A percentile compares a stretch with the other conserved stretches of the same genome.
Conservation (phyloP, 2,888 invertebrate genomes). For the Drosophila macrospina region DNA sequence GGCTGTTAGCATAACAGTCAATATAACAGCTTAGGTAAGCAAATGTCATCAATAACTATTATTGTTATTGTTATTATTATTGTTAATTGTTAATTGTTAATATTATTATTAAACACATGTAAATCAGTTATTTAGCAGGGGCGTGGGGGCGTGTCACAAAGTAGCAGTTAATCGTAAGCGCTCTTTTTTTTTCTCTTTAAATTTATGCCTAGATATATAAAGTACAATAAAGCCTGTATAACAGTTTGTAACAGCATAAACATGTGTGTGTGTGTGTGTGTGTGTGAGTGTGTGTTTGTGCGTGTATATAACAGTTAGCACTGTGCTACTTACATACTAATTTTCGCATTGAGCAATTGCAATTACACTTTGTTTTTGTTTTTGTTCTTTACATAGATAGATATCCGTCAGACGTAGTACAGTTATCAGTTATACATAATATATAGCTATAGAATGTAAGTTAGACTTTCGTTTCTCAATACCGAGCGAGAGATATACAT, state of each 20-base stretch:
- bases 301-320: conserved; percentile 60
- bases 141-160: conserved; percentile 12
- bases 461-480: conserved; percentile 68
- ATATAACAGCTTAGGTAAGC: conserved; percentile 38
- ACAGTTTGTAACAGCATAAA: conserved; percentile 67
- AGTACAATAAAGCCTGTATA: conserved; percentile 63
- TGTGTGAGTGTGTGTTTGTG: conserved; percentile 32
- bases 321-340: conserved; percentile 55
- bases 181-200: conserved; percentile 12
- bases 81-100: neutral
- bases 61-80: neutral
- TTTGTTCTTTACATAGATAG: neutral
- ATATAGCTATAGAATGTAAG: conserved; percentile 34
- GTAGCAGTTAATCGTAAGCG: conserved; percentile 47
- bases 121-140: conserved; percentile 28
- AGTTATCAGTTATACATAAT: conserved; percentile 38
- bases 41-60: conserved; percentile 8
- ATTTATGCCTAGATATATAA: conserved; percentile 44
- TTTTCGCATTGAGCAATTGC: conserved; percentile 64
- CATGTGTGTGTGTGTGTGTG: conserved; percentile 30
- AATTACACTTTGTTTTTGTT: conserved; percentile 27
- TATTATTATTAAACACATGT: conserved; percentile 13
- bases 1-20: conserved; percentile 30
- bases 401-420: conserved; percentile 30
- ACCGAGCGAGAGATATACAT: conserved; percentile 25